phyloP scores from a whole-genome alignment of 1,140 invertebrate genomes.

The Chionoecetes opilio region DNA sequence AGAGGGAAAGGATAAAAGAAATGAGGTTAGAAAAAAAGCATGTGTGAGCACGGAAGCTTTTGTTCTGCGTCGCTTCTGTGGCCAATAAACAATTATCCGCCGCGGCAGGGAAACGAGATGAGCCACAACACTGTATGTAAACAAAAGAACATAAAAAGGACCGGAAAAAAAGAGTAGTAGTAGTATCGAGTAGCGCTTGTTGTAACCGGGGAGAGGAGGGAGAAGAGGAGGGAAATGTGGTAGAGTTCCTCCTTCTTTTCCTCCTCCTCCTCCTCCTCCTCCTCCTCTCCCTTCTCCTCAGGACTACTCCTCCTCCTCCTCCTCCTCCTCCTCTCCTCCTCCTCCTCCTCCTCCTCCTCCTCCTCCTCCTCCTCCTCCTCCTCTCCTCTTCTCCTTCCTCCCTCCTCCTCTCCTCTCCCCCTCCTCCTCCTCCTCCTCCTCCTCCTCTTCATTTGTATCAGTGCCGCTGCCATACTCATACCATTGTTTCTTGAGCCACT shows the following conservation, averaged over 20 bases:
- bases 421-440: background rate
- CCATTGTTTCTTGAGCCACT: conserved; percentile 1
- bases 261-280: background rate
- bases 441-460: background rate
- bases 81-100: background rate
- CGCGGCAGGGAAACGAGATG: background rate
- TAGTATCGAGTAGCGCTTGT: background rate
- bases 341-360: background rate
- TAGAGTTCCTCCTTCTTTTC: background rate
- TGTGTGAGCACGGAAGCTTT: background rate
- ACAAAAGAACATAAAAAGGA: conserved; percentile 1
- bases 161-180: background rate
- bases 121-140: background rate
- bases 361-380: background rate
- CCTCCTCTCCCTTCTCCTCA: background rate
- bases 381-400: background rate
- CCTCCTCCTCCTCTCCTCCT: background rate
- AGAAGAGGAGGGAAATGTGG: background rate
- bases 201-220: background rate
- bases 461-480: background rate
- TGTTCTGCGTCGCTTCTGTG: background rate
- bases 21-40: background rate
- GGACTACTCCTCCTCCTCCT: no score
- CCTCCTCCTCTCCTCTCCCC: background rate
- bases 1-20: background rate